A percentile compares a stretch with the other conserved stretches of the same genome.
These are phyloP conservation scores for Flabesymbios commensalis DNA, from an alignment of 2,888 invertebrate species.

Conservation along the genomic window DNA sequence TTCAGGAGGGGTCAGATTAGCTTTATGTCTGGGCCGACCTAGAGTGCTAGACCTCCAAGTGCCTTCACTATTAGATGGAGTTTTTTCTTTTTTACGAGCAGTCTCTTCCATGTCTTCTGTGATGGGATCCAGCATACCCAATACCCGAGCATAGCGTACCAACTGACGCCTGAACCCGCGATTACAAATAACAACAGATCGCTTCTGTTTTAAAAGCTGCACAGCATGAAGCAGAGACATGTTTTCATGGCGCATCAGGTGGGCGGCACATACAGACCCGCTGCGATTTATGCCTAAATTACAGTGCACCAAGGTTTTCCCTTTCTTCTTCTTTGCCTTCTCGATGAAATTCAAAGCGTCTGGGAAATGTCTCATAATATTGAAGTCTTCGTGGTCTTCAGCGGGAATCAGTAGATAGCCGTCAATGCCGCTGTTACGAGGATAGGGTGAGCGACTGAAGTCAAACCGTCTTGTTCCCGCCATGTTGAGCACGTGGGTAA, in stretches of 20 bases:
- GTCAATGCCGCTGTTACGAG: conserved; percentile 17
- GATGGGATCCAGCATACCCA: conserved; percentile 29
- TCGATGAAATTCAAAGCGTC: conserved; percentile 35
- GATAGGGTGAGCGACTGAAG: conserved; percentile 30
- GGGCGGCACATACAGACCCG: conserved; percentile 36
- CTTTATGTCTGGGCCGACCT: no score
- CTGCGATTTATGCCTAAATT: conserved; percentile 39
- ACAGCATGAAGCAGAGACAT: conserved; percentile 30
- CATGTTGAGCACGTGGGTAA: conserved; percentile 38
- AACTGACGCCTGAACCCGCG: conserved; percentile 35
- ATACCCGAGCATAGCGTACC: conserved; percentile 28
- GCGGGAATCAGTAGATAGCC: conserved; percentile 35
- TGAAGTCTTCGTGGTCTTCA: conserved; percentile 35
- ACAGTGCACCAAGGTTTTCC: conserved; percentile 36
- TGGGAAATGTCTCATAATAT: conserved; percentile 34
- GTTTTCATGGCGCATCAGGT: conserved; percentile 30
- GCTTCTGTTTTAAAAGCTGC: conserved; percentile 24
- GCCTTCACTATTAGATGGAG: no score
- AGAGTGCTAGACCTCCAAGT: no score
- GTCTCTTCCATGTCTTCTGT: conserved; percentile 2
- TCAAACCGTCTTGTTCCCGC: conserved; percentile 33
- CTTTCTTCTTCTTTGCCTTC: conserved; percentile 19
- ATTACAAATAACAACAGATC: conserved; percentile 30
- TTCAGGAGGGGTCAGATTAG: no score
- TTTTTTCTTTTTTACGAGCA: neutral